A percentile compares a stretch with the other conserved stretches of the same genome.
Conservation (phyloP, 2,888 invertebrate genomes). For the Helobdella robusta region DNA sequence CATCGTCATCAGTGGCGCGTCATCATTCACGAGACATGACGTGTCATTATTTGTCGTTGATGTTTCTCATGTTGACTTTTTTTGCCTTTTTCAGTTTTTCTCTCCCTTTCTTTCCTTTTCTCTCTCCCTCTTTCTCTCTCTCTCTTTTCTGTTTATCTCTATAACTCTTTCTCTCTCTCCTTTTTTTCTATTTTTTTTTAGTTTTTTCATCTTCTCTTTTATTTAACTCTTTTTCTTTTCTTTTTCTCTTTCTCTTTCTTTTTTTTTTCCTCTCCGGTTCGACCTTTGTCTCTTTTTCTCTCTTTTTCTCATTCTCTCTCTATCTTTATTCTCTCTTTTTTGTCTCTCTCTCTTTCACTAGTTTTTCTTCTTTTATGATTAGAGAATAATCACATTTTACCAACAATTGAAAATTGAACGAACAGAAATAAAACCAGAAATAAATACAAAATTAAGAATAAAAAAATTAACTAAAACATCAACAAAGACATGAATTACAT, state of each 20-base stretch:
- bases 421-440: too few relatives aligned
- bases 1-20: too few relatives aligned
- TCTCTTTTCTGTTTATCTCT: too few relatives aligned
- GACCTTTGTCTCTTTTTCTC: neutral
- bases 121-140: too few relatives aligned
- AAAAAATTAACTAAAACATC: neutral
- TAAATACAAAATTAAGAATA: neutral
- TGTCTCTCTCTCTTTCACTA: neutral
- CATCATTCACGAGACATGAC: too few relatives aligned
- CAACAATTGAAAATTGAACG: too few relatives aligned
- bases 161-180: neutral
- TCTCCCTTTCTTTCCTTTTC: too few relatives aligned
- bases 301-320: neutral
- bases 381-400: too few relatives aligned
- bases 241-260: neutral
- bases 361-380: neutral
- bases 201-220: neutral
- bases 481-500: neutral
- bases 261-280: neutral
- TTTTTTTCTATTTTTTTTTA: neutral
- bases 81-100: too few relatives aligned
- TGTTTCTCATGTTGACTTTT: too few relatives aligned
- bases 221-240: neutral
- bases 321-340: neutral
- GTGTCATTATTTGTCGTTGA: too few relatives aligned